These are phyloP conservation scores for Caracal caracal DNA, from an alignment of 2,113 vertebrate genomes.

Conservation along the genomic window DNA sequence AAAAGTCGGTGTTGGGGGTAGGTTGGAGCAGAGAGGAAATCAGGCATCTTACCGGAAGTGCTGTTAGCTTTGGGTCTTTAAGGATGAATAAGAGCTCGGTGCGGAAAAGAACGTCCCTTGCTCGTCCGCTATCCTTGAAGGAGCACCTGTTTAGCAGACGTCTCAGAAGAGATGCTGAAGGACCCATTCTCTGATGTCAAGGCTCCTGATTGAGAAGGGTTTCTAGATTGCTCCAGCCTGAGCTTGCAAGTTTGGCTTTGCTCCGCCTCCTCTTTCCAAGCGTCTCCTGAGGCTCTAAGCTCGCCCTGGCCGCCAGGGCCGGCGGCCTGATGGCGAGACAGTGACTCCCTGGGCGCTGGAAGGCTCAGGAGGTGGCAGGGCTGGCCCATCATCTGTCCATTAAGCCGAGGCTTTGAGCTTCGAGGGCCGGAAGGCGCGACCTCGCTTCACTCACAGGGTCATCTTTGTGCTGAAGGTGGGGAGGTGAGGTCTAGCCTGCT, in stretches of 20 bases:
- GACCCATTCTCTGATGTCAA: not conserved
- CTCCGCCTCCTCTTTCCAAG: slow-evolving; percentile 12
- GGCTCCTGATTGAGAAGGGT: not conserved
- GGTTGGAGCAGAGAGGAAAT: not conserved
- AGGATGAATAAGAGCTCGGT: not conserved
- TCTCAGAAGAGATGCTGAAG: not conserved
- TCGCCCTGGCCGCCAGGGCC: not conserved
- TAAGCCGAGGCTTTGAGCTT: slow-evolving; percentile 47
- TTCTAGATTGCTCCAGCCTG: not conserved
- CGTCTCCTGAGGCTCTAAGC: not conserved
- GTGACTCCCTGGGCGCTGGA: slow-evolving; percentile 57
- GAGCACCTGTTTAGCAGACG: not conserved
- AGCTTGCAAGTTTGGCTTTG: not conserved
- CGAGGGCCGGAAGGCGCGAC: not conserved
- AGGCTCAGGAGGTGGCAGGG: slow-evolving; percentile 37
- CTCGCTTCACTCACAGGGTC: not conserved
- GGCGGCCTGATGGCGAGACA: slow-evolving; percentile 68
- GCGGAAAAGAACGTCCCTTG: not conserved
- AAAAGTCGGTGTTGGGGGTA: not conserved
- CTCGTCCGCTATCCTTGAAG: not conserved
- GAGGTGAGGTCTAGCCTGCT: not conserved
- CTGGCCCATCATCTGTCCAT: slow-evolving; percentile 60
- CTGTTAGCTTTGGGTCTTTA: not conserved
- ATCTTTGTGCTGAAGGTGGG: not conserved
- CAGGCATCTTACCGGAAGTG: not conserved